phyloP scores from a whole-genome alignment of 2,888 invertebrate genomes.

The Neoaliturus tenellus region DNA sequence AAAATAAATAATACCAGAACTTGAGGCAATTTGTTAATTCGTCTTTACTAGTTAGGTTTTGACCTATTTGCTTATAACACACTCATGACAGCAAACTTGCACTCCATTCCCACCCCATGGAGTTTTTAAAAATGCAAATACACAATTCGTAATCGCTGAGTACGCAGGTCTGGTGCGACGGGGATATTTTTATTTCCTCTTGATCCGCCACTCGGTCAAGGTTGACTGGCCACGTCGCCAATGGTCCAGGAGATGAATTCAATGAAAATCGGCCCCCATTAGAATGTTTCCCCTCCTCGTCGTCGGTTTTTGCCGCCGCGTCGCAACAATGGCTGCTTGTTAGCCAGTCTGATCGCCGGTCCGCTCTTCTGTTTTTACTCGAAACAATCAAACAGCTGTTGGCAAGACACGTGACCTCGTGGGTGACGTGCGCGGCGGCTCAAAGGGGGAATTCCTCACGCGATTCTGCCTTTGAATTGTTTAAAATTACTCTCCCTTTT shows the following conservation, averaged over 20 bases:
- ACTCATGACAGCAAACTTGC: neutral
- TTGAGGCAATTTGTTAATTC: too few species aligned
- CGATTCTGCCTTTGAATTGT: too few species aligned
- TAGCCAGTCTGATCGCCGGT: constrained; percentile 4
- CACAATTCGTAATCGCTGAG: neutral
- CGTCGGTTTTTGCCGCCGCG: neutral
- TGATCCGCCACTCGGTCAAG: neutral
- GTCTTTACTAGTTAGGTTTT: too few species aligned
- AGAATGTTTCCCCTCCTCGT: constrained; percentile 4
- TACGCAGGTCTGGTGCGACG: too few species aligned
- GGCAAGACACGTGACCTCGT: neutral
- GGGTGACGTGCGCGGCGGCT: neutral
- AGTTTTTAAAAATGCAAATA: neutral
- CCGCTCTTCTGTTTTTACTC: constrained; percentile 1
- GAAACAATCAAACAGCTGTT: constrained; percentile 17
- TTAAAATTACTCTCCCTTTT: too few species aligned
- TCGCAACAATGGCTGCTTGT: constrained; percentile 18
- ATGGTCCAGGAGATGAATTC: constrained; percentile 10
- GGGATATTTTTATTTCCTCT: neutral
- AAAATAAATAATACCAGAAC: too few species aligned
- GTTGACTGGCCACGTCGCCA: neutral
- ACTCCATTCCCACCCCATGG: neutral
- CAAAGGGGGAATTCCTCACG: neutral
- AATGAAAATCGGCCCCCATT: constrained; percentile 11
- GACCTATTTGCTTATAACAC: neutral